Evolutionary conservation across 37 sponge, comb jelly and placozoan species (phyloP).

Genomic region (Oopsacas minuta): DNA sequence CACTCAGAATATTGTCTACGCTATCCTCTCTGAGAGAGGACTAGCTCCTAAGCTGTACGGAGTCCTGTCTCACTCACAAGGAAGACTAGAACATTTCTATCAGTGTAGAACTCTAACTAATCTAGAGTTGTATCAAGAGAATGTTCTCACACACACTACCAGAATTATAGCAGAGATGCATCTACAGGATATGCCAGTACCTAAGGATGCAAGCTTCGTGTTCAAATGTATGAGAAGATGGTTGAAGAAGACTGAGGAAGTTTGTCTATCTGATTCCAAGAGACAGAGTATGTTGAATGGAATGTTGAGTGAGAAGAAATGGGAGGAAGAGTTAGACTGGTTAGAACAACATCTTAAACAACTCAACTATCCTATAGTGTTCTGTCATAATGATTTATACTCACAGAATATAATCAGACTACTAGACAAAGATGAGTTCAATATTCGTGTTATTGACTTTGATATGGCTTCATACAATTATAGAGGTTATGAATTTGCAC

Average conservation of each 20-base stretch:
- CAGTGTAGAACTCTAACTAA: neutral
- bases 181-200: neutral
- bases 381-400: conserved; percentile 6
- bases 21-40: neutral
- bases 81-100: neutral
- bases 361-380: neutral
- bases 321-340: neutral
- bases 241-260: neutral
- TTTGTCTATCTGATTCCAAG: neutral
- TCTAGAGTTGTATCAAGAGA: neutral
- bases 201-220: neutral
- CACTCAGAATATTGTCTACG: conserved; percentile 7
- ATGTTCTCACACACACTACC: neutral
- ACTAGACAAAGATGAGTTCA: neutral
- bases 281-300: neutral
- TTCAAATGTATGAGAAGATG: conserved; percentile 14
- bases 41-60: neutral
- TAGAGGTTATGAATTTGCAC: neutral
- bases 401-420: conserved; percentile 5
- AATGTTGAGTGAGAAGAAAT: conserved; percentile 17
- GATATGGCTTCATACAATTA: neutral
- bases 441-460: neutral
- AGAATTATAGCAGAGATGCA: neutral
- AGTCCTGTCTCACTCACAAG: neutral
- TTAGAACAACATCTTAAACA: neutral